Conservation (phyloP, 30 jellyfish, hydroid and myxozoan species). For the Mastigias papua region DNA sequence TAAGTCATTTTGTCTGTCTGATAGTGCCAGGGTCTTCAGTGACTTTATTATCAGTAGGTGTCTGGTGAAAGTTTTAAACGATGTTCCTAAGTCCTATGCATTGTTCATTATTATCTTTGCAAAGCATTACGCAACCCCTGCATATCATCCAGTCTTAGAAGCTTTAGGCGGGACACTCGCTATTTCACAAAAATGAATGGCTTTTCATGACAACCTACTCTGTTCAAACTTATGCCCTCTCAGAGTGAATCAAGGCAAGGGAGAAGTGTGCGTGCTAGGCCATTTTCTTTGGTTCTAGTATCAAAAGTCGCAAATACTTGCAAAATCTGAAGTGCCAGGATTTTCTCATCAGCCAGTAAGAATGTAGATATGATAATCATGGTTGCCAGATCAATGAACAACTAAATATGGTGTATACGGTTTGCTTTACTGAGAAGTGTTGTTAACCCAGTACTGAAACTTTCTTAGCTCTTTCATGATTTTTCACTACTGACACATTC, state of each 20-base stretch:
- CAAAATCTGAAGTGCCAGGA: no score
- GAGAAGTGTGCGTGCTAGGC: background rate
- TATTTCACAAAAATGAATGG: background rate
- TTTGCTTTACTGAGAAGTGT: no score
- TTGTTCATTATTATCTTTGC: background rate
- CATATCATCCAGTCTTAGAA: background rate
- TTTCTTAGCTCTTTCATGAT: no score
- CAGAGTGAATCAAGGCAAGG: background rate
- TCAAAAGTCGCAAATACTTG: no score
- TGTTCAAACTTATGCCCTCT: background rate
- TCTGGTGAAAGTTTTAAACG: background rate
- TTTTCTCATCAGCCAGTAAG: no score
- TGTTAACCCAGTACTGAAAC: no score
- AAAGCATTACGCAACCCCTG: background rate
- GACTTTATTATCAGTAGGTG: background rate
- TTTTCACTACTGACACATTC: no score
- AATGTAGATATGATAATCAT: no score
- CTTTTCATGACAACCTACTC: slow-evolving; percentile 2
- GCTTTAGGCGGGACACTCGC: background rate
- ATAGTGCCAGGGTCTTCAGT: background rate
- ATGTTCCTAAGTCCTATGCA: background rate
- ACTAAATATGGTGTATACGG: no score
- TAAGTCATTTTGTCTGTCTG: background rate
- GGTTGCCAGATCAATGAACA: no score
- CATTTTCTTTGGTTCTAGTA: no score